Percentiles rank a stretch among this genome's conserved stretches.
Conservation (phyloP, 1,140 invertebrate genomes). For the Hyphantria cunea region DNA sequence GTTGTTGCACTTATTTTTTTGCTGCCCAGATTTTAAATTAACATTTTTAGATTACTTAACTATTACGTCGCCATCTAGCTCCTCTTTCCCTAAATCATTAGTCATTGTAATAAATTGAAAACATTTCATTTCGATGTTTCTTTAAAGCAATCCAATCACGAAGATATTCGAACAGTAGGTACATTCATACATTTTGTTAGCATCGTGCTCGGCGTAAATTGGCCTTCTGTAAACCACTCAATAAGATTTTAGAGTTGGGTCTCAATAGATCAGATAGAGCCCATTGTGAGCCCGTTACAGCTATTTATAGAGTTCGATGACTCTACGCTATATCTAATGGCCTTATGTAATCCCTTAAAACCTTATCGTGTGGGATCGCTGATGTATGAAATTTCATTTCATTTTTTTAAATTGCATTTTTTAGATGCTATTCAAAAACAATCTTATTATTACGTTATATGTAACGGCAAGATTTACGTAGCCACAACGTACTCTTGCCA, state of each 20-base stretch:
- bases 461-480: too few relatives aligned
- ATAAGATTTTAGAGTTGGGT: slow-evolving; percentile 42
- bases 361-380: slow-evolving; percentile 1
- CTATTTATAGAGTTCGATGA: slow-evolving; percentile 58
- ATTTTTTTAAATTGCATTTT: slow-evolving; percentile 2
- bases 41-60: too few relatives aligned
- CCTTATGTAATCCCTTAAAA: slow-evolving; percentile 24
- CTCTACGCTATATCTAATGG: slow-evolving; percentile 34
- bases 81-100: too few relatives aligned
- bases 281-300: slow-evolving; percentile 37
- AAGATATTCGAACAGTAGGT: neutral
- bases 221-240: slow-evolving; percentile 43
- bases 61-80: too few relatives aligned
- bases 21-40: too few relatives aligned
- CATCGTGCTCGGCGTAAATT: slow-evolving; percentile 41
- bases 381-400: slow-evolving; percentile 8
- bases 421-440: neutral
- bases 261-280: slow-evolving; percentile 48
- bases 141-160: too few relatives aligned
- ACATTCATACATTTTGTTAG: slow-evolving; percentile 3
- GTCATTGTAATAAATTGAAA: too few relatives aligned
- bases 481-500: too few relatives aligned
- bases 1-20: neutral
- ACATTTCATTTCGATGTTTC: too few relatives aligned
- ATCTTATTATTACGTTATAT: too few relatives aligned